Percentiles rank a stretch among this genome's conserved stretches.
These are phyloP conservation scores for Atta texana DNA, from an alignment of 1,140 invertebrate species.

Conservation along the genomic window DNA sequence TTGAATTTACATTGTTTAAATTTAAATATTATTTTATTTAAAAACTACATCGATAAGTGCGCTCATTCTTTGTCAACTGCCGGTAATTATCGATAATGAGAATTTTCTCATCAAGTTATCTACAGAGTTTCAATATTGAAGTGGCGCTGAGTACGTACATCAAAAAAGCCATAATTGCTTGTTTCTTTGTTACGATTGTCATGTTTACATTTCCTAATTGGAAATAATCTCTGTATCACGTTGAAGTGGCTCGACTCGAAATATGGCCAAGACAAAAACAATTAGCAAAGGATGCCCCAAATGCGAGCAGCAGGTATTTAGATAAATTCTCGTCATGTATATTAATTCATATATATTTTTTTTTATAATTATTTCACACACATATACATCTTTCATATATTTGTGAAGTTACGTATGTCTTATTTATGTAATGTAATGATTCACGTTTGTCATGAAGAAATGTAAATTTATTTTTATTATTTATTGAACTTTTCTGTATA, in stretches of 20 bases:
- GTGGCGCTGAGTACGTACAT: constrained; percentile 29
- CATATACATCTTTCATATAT: not conserved
- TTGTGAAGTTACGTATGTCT: constrained; percentile 8
- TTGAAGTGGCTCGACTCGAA: constrained; percentile 45
- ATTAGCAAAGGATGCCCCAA: constrained; percentile 89
- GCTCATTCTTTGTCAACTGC: not conserved
- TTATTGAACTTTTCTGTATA: not conserved
- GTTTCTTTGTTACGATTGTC: constrained; percentile 46
- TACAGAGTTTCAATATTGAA: not conserved
- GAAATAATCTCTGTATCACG: constrained; percentile 51
- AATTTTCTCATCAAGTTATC: not conserved
- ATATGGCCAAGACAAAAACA: constrained; percentile 86
- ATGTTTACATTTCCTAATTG: constrained; percentile 63
- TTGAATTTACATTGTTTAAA: not conserved
- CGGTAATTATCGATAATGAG: not conserved
- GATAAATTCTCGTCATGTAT: not conserved
- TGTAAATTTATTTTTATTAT: not conserved
- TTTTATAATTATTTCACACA: constrained; percentile 4
- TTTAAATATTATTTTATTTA: not conserved
- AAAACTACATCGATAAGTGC: not conserved
- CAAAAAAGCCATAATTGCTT: constrained; percentile 42
- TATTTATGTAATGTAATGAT: constrained; percentile 7
- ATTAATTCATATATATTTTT: constrained; percentile 2
- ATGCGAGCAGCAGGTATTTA: constrained; percentile 87
- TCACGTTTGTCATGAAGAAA: not conserved